phyloP scores from a whole-genome alignment of 2,113 vertebrate species.

The Caretta caretta region DNA sequence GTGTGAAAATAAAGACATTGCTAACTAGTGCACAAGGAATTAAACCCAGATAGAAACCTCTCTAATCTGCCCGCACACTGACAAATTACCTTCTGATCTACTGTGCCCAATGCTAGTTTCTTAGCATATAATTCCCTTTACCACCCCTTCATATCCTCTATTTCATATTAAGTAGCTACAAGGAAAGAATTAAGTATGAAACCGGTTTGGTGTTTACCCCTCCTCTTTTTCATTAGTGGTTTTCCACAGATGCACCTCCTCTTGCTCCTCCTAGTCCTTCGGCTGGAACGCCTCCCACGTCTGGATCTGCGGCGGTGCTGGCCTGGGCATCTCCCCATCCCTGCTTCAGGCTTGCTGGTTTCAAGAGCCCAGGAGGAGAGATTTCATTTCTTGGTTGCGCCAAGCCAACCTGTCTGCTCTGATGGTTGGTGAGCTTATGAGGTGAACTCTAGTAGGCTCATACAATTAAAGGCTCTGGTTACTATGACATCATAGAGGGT shows the following conservation, averaged over 20 bases:
- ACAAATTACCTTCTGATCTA: background rate
- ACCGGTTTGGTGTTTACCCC: background rate
- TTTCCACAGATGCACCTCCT: background rate
- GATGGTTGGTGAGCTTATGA: background rate
- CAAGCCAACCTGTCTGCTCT: background rate
- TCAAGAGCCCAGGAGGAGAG: background rate
- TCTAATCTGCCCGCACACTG: background rate
- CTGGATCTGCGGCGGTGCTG: background rate
- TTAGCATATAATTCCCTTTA: background rate
- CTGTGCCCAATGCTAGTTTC: background rate
- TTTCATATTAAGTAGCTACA: background rate
- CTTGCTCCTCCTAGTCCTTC: background rate
- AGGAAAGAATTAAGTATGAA: background rate
- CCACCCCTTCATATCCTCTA: background rate
- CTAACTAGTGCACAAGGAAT: background rate
- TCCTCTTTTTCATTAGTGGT: background rate
- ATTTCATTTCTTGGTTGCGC: background rate
- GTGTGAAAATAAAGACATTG: background rate
- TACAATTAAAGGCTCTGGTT: background rate
- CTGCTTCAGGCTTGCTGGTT: background rate
- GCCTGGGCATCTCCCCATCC: background rate
- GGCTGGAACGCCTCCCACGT: background rate
- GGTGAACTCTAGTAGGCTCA: background rate
- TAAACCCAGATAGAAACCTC: background rate
- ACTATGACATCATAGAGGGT: background rate